phyloP scores from a whole-genome alignment of 1,140 invertebrate species.

The Ylistrum balloti region DNA sequence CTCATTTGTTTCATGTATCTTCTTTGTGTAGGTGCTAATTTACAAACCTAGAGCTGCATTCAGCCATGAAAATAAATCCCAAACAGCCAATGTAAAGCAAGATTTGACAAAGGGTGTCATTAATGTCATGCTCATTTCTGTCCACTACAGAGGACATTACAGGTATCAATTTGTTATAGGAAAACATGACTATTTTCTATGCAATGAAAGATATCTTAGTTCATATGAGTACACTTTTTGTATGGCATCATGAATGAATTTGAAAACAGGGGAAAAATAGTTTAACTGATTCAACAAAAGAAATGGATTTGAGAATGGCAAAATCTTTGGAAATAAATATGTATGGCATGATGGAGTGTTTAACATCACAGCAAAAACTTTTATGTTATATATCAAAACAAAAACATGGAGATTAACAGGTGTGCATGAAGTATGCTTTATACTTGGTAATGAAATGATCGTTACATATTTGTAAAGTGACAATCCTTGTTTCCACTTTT shows the following conservation, averaged over 20 bases:
- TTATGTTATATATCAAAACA: background rate
- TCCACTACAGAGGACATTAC: too few species aligned
- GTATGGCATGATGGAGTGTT: background rate
- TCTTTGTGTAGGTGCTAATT: too few species aligned
- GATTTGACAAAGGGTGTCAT: too few species aligned
- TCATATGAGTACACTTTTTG: too few species aligned
- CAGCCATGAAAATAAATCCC: too few species aligned
- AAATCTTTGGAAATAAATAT: conserved; percentile 1
- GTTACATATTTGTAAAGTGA: background rate
- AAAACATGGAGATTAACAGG: background rate
- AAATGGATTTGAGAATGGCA: background rate
- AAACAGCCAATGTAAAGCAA: too few species aligned
- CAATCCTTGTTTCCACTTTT: background rate
- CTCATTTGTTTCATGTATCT: too few species aligned
- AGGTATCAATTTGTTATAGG: background rate
- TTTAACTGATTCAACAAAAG: background rate
- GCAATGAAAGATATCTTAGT: too few species aligned
- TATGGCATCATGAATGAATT: too few species aligned
- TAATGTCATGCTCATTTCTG: too few species aligned
- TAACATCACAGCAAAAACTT: background rate
- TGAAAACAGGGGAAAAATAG: background rate
- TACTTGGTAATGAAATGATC: background rate
- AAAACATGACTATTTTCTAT: background rate
- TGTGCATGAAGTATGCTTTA: background rate
- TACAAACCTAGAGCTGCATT: too few species aligned